These are phyloP conservation scores for Pantherophis guttatus DNA, from an alignment of 2,113 vertebrate genomes.

Conservation along the genomic window DNA sequence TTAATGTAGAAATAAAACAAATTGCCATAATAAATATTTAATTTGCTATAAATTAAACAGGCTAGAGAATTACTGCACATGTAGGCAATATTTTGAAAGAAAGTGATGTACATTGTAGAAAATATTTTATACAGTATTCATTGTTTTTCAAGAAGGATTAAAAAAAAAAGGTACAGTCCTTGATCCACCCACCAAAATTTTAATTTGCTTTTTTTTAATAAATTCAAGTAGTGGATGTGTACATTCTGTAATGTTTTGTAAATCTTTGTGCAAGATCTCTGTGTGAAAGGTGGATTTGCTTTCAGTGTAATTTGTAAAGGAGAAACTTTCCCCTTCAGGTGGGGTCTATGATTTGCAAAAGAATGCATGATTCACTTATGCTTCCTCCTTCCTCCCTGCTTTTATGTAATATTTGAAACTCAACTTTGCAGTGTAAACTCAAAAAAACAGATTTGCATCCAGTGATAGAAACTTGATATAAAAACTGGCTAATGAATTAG, in stretches of 20 bases:
- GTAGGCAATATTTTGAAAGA: neutral
- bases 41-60: no score
- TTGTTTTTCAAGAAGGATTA: neutral
- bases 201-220: neutral
- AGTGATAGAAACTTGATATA: neutral
- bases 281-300: neutral
- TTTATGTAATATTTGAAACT: neutral
- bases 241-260: neutral
- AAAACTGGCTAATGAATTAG: neutral
- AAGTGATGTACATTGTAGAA: fast-evolving
- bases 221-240: neutral
- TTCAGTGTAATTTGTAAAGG: neutral
- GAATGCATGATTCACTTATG: neutral
- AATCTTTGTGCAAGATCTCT: neutral
- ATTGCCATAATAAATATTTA: no score
- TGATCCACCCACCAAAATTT: neutral
- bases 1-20: no score
- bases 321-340: neutral
- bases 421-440: neutral
- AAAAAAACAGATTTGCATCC: neutral
- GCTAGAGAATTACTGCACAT: neutral
- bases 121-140: neutral
- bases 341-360: neutral
- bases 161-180: fast-evolving
- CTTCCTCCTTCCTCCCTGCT: neutral